Evolutionary conservation across 2,113 vertebrate species (phyloP).

Genomic region (Perognathus longimembris): DNA sequence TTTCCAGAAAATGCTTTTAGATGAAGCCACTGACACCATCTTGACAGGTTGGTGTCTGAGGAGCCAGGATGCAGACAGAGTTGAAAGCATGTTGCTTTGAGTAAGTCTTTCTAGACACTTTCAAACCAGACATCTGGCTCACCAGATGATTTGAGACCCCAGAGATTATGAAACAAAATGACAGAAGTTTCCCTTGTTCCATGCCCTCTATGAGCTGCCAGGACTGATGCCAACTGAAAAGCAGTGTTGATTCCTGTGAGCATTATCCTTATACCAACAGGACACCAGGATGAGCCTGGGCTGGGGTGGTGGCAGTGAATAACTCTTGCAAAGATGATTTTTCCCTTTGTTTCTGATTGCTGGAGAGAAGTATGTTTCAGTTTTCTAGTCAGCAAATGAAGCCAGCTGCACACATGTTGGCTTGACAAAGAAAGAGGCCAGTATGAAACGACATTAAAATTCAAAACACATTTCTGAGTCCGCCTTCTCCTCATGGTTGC

Average conservation of each 20-base stretch:
- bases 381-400: conserved; percentile 69
- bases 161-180: neutral
- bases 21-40: conserved; percentile 41
- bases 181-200: neutral
- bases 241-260: conserved; percentile 3
- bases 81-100: neutral
- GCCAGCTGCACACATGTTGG: conserved; percentile 53
- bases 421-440: conserved; percentile 64
- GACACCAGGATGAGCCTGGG: neutral
- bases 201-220: neutral
- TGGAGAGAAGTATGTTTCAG: conserved; percentile 47
- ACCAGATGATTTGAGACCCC: neutral
- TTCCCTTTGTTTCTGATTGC: conserved; percentile 70
- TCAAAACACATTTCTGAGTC: conserved; percentile 59
- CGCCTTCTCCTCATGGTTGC: neutral
- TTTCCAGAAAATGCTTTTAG: conserved; percentile 65
- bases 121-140: neutral
- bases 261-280: neutral
- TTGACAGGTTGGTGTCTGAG: neutral
- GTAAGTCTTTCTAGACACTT: neutral
- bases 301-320: neutral
- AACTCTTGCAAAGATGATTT: conserved; percentile 55
- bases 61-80: neutral
- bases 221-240: neutral
- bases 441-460: conserved; percentile 70